These are phyloP conservation scores for Pipistrellus nathusii DNA, from an alignment of 2,797 vertebrate genomes.

Conservation along the genomic window DNA sequence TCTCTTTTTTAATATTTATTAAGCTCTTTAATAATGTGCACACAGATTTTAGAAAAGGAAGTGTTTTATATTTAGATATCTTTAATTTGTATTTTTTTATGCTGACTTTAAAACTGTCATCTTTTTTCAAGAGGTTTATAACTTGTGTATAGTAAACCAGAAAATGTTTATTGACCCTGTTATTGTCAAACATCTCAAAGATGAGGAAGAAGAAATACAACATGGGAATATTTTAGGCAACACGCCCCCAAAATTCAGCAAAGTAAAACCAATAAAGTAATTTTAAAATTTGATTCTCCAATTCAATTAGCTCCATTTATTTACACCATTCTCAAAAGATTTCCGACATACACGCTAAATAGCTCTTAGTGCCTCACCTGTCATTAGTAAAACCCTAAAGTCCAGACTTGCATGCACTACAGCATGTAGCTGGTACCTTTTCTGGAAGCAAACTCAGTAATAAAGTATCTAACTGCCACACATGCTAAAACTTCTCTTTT, in stretches of 20 bases:
- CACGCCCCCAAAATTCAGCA: conserved; percentile 25
- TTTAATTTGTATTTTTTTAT: conserved; percentile 22
- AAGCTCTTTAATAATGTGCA: conserved; percentile 74
- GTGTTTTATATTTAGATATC: conserved; percentile 25
- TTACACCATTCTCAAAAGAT: conserved; percentile 26
- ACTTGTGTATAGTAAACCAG: not conserved
- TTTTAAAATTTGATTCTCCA: conserved; percentile 63
- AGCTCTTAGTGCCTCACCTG: conserved; percentile 31
- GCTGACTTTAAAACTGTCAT: conserved; percentile 53
- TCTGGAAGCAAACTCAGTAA: conserved; percentile 70
- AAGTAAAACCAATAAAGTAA: conserved; percentile 28
- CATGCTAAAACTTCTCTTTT: fast-evolving
- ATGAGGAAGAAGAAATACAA: conserved; percentile 23
- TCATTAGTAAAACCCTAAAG: conserved; percentile 1
- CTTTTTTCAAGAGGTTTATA: conserved; percentile 46
- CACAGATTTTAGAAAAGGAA: conserved; percentile 70
- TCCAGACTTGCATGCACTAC: not conserved
- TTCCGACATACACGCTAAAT: conserved; percentile 17
- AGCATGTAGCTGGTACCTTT: conserved; percentile 50
- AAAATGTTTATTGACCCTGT: not conserved
- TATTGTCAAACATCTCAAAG: conserved; percentile 32
- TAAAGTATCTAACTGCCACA: conserved; percentile 45
- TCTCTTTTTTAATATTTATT: conserved; percentile 73
- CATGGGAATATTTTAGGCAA: conserved; percentile 42
- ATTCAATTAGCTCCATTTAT: conserved; percentile 42